Evolutionary conservation across 2,888 invertebrate genomes (phyloP).

Genomic region (Clitarchus hookeri): DNA sequence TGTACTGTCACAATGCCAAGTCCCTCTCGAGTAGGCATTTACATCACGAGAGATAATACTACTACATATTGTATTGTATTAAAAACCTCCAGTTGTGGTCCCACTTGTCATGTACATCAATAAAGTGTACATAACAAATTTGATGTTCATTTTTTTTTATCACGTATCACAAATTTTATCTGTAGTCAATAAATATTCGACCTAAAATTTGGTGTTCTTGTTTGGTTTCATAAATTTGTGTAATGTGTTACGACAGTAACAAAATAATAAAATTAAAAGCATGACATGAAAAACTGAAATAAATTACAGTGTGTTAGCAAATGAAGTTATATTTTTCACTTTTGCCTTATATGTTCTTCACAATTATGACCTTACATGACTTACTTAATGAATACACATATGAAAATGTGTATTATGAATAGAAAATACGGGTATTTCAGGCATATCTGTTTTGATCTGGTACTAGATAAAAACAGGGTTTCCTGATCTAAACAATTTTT

Average conservation of each 20-base stretch:
- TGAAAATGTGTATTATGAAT: too few species aligned
- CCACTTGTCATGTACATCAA: constrained; percentile 7
- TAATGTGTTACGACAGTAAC: neutral
- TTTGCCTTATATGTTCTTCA: neutral
- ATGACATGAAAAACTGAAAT: neutral
- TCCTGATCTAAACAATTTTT: too few species aligned
- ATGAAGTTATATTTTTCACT: neutral
- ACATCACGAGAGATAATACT: neutral
- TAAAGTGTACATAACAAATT: constrained; percentile 14
- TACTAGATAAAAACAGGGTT: too few species aligned
- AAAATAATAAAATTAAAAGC: neutral
- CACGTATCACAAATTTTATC: neutral
- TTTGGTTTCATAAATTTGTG: neutral
- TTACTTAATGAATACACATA: neutral
- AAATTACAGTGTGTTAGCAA: constrained; percentile 1
- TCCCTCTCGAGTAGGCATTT: constrained; percentile 7
- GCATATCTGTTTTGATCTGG: too few species aligned
- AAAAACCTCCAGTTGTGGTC: neutral
- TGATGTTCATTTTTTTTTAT: neutral
- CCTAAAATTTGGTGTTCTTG: neutral
- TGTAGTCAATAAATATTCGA: neutral
- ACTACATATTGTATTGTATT: neutral
- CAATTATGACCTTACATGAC: neutral
- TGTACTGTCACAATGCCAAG: neutral
- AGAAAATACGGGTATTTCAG: too few species aligned